A percentile compares a stretch with the other conserved stretches of the same genome.
These are phyloP conservation scores for Aphrophora alni DNA, from an alignment of 2,888 invertebrate species.

Conservation along the genomic window DNA sequence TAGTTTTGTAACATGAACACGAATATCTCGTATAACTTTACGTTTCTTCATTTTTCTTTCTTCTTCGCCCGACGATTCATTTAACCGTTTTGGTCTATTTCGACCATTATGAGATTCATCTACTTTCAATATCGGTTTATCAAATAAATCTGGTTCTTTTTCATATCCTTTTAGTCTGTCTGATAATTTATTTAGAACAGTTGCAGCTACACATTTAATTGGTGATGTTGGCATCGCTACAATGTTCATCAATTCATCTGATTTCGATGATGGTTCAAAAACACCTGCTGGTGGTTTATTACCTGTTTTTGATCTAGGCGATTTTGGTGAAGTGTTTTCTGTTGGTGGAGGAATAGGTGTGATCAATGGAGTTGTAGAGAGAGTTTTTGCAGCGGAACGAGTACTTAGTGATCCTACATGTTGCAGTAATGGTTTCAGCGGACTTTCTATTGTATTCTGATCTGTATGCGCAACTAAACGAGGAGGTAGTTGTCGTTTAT, in stretches of 20 bases:
- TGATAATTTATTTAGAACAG: slow-evolving; percentile 45
- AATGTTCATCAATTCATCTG: slow-evolving; percentile 33
- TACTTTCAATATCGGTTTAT: slow-evolving; percentile 37
- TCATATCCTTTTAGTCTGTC: slow-evolving; percentile 41
- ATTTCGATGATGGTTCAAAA: slow-evolving; percentile 67
- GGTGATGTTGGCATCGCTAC: slow-evolving; percentile 37
- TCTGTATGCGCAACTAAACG: slow-evolving; percentile 16
- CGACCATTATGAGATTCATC: slow-evolving; percentile 39
- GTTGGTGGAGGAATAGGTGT: slow-evolving; percentile 41
- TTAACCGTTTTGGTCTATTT: slow-evolving; percentile 49
- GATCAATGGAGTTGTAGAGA: slow-evolving; percentile 30
- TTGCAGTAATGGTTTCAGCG: slow-evolving; percentile 14
- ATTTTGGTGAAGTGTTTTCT: slow-evolving; percentile 24
- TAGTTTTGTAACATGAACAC: slow-evolving; percentile 54
- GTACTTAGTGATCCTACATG: slow-evolving; percentile 37
- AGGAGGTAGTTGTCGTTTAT: not conserved
- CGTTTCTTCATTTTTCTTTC: slow-evolving; percentile 43
- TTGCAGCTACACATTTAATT: slow-evolving; percentile 42
- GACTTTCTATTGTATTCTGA: not conserved
- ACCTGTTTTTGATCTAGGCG: slow-evolving; percentile 45
- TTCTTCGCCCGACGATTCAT: slow-evolving; percentile 28
- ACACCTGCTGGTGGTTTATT: slow-evolving; percentile 68
- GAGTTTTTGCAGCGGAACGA: slow-evolving; percentile 31
- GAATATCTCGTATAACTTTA: slow-evolving; percentile 50
- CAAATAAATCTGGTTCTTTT: slow-evolving; percentile 26